These are phyloP conservation scores for Cheilosia urbana DNA, from an alignment of 2,888 invertebrate species.

Conservation along the genomic window DNA sequence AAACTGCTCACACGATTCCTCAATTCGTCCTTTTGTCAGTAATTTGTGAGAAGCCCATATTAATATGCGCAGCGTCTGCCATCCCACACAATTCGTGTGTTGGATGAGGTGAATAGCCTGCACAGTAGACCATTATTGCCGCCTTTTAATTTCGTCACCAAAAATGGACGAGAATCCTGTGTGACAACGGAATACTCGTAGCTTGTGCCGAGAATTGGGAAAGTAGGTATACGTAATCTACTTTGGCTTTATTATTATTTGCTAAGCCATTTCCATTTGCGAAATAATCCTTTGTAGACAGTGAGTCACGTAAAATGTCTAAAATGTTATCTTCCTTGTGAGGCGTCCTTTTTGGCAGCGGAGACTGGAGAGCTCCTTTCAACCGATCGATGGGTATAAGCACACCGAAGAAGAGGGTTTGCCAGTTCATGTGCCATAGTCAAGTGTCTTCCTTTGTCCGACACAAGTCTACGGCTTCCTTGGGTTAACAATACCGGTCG, in stretches of 20 bases:
- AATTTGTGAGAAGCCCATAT: conserved; percentile 46
- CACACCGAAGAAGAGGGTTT: conserved; percentile 13
- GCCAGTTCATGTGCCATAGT: conserved; percentile 25
- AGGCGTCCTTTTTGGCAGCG: conserved; percentile 13
- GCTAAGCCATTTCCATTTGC: conserved; percentile 73
- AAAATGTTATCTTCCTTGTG: conserved; percentile 34
- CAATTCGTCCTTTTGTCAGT: conserved; percentile 66
- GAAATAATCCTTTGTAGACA: conserved; percentile 68
- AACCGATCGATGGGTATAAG: conserved; percentile 34
- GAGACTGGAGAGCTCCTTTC: neutral
- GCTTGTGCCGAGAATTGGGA: neutral
- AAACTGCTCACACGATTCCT: conserved; percentile 54
- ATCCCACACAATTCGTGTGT: conserved; percentile 4
- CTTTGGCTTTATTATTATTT: conserved; percentile 74
- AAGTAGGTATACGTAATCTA: conserved; percentile 65
- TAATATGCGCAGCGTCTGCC: conserved; percentile 66
- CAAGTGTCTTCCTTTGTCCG: conserved; percentile 54
- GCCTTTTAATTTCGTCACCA: conserved; percentile 64
- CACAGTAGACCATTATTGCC: conserved; percentile 42
- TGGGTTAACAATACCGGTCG: conserved; percentile 20
- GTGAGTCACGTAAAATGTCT: conserved; percentile 67
- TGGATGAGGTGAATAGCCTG: conserved; percentile 28
- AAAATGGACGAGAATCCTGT: conserved; percentile 28
- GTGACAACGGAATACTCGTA: neutral
- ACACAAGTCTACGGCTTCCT: conserved; percentile 35